phyloP scores from a whole-genome alignment of 2,113 vertebrate genomes.

The Corydoras sp. region DNA sequence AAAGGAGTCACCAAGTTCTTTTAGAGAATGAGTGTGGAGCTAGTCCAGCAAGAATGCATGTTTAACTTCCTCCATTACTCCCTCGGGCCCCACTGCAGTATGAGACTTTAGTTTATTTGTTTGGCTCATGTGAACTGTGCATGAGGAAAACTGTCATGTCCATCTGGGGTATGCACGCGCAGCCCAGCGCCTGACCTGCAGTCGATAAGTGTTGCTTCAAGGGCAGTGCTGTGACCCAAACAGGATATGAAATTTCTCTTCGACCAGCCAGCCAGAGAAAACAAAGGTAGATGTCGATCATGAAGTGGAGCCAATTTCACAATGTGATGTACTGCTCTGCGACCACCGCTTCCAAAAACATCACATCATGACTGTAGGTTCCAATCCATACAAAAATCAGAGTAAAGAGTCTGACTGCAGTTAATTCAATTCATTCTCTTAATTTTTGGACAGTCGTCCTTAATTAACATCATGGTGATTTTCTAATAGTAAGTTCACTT shows the following conservation, averaged over 20 bases:
- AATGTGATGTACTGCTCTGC: background rate
- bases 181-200: conserved; percentile 38
- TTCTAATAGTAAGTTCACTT: too few relatives aligned
- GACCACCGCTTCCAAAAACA: too few relatives aligned
- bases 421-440: too few relatives aligned
- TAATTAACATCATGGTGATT: too few relatives aligned
- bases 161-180: background rate
- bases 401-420: too few relatives aligned
- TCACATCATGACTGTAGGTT: too few relatives aligned
- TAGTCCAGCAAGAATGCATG: conserved; percentile 18
- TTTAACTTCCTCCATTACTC: conserved; percentile 47
- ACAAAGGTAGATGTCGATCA: conserved; percentile 60
- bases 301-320: conserved; percentile 69
- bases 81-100: conserved; percentile 56
- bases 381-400: too few relatives aligned
- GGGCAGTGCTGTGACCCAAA: conserved; percentile 48
- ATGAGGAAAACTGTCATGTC: conserved; percentile 16
- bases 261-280: conserved; percentile 59
- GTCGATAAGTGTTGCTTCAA: conserved; percentile 57
- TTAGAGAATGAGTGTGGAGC: conserved; percentile 24
- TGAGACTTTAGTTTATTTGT: conserved; percentile 43
- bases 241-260: conserved; percentile 65
- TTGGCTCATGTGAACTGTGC: conserved; percentile 20
- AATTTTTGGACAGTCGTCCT: too few relatives aligned
- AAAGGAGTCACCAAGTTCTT: conserved; percentile 32